Evolutionary conservation across 2,888 invertebrate genomes (phyloP), one percentile per base, ranked within the genome.

Genomic region (Physocephala rufipes): DNA sequence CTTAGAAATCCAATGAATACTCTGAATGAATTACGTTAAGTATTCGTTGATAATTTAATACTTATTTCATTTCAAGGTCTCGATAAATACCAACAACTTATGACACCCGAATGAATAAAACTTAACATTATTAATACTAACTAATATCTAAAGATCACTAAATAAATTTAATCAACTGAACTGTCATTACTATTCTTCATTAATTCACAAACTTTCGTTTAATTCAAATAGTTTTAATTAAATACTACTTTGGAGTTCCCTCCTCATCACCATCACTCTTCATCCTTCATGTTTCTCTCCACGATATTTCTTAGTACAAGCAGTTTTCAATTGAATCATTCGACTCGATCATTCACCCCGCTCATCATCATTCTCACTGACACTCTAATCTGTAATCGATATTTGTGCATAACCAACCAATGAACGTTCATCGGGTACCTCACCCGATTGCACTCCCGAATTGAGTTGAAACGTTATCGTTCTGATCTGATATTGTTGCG

Each of bases 341-440:
- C 43, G 15, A 19, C 21, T 9, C 15, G 21, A 21, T 43, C 13
- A 21, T 30, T 3, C 21, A 30, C 16, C 13, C 15, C 5, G 43
- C 47, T 45, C 63, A 24, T 7, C 36, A 45, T 15, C 47, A 63
- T 12, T 49, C 51, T 15, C 4, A 2, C 58, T 13, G 58, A 2
- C 15, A 19, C 30, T 47, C 86, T 90, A 95, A 89, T 95, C 95
- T 78, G 94, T 93, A 85, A 97, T 92, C 80, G 97, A 96, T 85
- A 99, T 93, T 89, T 99, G 98, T 85, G 99, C 99, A 89, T 93
- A 99, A 82, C 99, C 99, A 84, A 98, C 91, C 78, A 99, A 90
- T 59, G 96, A 93, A 83, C 95, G 95, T 87, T 99, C 98, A 87
- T 99, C 98, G 70, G 95, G 92, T 74, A 93, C 90, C 87, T 95